phyloP scores from a whole-genome alignment of 2,113 vertebrate species.

The Silurus asotus region DNA sequence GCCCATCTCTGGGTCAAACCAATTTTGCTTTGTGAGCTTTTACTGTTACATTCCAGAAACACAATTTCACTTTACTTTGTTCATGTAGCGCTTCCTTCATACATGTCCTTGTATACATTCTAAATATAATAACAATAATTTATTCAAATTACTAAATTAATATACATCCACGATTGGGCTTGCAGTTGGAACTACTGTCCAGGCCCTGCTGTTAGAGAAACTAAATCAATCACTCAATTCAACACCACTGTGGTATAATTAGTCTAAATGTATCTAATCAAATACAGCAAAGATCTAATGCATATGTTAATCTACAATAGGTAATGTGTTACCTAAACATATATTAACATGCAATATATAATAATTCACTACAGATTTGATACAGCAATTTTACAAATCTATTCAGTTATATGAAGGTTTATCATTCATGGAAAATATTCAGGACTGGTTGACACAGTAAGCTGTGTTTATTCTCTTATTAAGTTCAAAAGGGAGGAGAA shows the following conservation, averaged over 20 bases:
- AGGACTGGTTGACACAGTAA: neutral
- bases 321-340: neutral
- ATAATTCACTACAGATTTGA: neutral
- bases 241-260: neutral
- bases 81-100: neutral
- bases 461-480: neutral
- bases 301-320: neutral
- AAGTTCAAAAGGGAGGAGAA: neutral
- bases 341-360: neutral
- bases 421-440: neutral
- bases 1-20: no score
- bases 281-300: neutral
- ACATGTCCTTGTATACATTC: neutral
- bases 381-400: neutral
- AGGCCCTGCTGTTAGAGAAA: neutral
- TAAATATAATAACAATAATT: neutral
- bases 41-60: neutral
- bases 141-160: neutral
- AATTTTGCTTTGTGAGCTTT: no score
- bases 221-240: neutral
- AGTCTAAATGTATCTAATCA: neutral
- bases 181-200: neutral
- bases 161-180: neutral
- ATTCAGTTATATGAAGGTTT: neutral
- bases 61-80: neutral